phyloP scores from a whole-genome alignment of 2,888 invertebrate species.

The Meganola albula region DNA sequence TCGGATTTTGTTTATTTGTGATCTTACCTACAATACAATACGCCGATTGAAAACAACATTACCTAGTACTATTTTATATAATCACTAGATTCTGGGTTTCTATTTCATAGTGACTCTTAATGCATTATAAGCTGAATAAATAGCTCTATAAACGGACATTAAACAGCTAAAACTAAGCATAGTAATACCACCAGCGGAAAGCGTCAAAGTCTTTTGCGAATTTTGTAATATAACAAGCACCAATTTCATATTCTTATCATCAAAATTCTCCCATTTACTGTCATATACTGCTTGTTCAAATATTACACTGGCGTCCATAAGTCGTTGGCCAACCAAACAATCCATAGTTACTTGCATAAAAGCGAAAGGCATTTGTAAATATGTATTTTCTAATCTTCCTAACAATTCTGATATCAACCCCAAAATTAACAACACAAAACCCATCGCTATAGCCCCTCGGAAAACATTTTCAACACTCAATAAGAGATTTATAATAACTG shows the following conservation, averaged over 20 bases:
- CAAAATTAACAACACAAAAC: constrained; percentile 32
- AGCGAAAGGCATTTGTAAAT: constrained; percentile 39
- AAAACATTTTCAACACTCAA: constrained; percentile 33
- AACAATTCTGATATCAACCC: constrained; percentile 36
- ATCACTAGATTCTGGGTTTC: neutral
- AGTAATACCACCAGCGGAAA: constrained; percentile 52
- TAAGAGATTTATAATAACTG: constrained; percentile 27
- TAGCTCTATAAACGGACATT: constrained; percentile 41
- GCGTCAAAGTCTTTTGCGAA: constrained; percentile 43
- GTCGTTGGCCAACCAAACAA: constrained; percentile 47
- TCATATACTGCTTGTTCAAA: constrained; percentile 48
- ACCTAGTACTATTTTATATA: neutral
- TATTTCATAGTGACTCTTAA: too few species aligned
- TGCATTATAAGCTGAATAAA: constrained; percentile 54
- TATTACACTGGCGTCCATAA: constrained; percentile 42
- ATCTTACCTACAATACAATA: too few species aligned
- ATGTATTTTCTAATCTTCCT: constrained; percentile 43
- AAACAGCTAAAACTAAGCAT: constrained; percentile 40
- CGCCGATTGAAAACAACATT: too few species aligned
- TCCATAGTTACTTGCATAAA: constrained; percentile 41
- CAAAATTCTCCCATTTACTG: constrained; percentile 56
- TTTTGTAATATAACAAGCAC: constrained; percentile 44
- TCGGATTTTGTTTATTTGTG: too few species aligned
- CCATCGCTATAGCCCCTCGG: constrained; percentile 34
- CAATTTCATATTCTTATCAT: constrained; percentile 42